Conservation (phyloP, 1,140 invertebrate genomes). For the Drosophila kurseongensis region DNA sequence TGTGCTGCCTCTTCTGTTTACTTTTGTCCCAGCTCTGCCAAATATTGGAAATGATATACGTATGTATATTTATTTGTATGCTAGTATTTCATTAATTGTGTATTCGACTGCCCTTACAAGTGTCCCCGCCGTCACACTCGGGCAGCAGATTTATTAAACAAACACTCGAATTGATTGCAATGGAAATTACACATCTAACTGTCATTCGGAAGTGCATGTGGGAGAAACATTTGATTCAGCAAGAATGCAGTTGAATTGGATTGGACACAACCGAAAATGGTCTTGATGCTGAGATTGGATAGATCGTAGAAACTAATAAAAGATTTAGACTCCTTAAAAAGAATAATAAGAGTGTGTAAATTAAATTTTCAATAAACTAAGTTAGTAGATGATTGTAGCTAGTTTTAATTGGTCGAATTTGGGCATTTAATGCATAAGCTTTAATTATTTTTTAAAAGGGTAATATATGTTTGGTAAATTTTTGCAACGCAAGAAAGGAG, state of each 20-base stretch:
- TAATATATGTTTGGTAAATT: too few relatives aligned
- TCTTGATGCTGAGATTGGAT: neutral
- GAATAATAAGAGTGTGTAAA: too few relatives aligned
- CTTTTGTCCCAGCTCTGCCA: constrained; percentile 18
- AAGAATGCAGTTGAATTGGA: neutral
- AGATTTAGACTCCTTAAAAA: too few relatives aligned
- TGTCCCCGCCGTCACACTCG: neutral
- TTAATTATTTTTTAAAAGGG: too few relatives aligned
- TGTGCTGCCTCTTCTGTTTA: constrained; percentile 35
- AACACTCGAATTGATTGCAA: constrained; percentile 37
- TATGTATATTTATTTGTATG: constrained; percentile 35
- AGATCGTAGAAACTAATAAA: too few relatives aligned
- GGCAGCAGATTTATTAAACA: constrained; percentile 24
- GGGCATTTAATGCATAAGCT: too few relatives aligned
- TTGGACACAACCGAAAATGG: neutral
- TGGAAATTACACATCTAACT: constrained; percentile 10
- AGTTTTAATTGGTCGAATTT: too few relatives aligned
- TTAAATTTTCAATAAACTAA: too few relatives aligned
- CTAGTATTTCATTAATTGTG: constrained; percentile 47
- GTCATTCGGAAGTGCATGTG: constrained; percentile 5
- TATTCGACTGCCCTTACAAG: constrained; percentile 22
- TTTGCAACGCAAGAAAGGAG: too few relatives aligned
- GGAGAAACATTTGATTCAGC: neutral
- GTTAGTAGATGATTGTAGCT: too few relatives aligned
- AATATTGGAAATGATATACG: constrained; percentile 34